These are phyloP conservation scores for Palaemon carinicauda DNA, from an alignment of 1,140 invertebrate species.

Conservation along the genomic window DNA sequence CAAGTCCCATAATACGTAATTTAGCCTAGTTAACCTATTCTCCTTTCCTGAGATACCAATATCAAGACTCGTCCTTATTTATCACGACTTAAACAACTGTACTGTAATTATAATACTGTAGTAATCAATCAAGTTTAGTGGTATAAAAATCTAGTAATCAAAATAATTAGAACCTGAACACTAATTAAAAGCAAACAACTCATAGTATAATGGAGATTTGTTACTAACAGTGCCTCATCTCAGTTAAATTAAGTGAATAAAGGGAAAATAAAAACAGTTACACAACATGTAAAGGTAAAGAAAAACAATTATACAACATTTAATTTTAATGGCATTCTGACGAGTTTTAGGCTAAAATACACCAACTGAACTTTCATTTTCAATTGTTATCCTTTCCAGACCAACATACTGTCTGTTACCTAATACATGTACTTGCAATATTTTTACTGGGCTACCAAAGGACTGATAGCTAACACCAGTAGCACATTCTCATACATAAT, in stretches of 20 bases:
- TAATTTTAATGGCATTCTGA: constrained; percentile 29
- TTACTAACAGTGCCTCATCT: not conserved
- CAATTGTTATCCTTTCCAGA: not conserved
- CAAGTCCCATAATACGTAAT: too few relatives aligned
- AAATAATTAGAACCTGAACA: too few relatives aligned
- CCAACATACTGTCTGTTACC: not conserved
- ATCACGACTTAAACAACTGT: too few relatives aligned
- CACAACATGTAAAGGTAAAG: constrained; percentile 5
- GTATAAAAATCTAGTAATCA: too few relatives aligned
- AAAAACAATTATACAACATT: constrained; percentile 20
- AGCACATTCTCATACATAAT: too few relatives aligned
- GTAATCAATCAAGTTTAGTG: too few relatives aligned
- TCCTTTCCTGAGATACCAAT: too few relatives aligned
- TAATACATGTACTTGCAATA: not conserved
- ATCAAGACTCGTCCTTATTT: too few relatives aligned
- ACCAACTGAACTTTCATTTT: not conserved
- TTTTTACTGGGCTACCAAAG: not conserved
- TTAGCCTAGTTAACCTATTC: too few relatives aligned
- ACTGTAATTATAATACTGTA: too few relatives aligned
- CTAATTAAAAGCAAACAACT: not conserved
- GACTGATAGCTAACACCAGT: too few relatives aligned
- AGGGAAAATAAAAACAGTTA: not conserved
- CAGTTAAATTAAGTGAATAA: too few relatives aligned
- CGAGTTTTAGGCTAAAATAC: constrained; percentile 2
- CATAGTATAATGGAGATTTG: not conserved